phyloP scores from a whole-genome alignment of 1,140 invertebrate genomes.

The Philaenus spumarius region DNA sequence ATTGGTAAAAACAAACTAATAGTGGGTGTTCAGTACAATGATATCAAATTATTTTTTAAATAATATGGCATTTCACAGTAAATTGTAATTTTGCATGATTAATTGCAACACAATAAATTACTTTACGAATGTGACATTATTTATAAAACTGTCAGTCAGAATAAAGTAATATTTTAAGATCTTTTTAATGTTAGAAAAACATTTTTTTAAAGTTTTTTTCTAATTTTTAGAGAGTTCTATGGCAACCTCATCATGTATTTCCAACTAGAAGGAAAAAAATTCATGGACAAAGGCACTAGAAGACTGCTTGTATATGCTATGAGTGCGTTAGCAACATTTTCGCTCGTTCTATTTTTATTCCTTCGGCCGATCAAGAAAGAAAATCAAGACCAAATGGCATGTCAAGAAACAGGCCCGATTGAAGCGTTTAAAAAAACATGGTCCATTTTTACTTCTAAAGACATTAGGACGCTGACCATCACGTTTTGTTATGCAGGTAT shows the following conservation, averaged over 20 bases:
- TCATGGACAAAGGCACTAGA: not conserved
- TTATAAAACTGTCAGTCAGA: no score
- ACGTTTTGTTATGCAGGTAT: constrained; percentile 6
- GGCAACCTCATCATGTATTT: constrained; percentile 4
- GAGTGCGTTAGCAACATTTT: not conserved
- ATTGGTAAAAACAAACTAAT: no score
- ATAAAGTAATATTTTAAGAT: no score
- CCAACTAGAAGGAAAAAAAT: constrained; percentile 3
- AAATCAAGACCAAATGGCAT: not conserved
- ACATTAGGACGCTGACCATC: not conserved
- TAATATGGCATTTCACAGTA: no score
- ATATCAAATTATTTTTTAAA: no score
- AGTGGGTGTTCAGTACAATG: no score
- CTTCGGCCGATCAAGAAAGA: not conserved
- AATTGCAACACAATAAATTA: no score
- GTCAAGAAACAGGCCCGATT: not conserved
- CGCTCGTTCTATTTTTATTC: not conserved
- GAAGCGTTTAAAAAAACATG: constrained; percentile 8
- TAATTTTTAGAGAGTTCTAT: constrained; percentile 9
- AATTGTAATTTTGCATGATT: no score
- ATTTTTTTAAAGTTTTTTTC: no score
- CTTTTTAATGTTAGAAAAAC: no score
- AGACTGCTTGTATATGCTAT: not conserved
- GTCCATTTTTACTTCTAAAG: not conserved
- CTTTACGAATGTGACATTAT: no score